Evolutionary conservation across 1,140 invertebrate species (phyloP), one percentile per base, ranked within the genome.

Genomic region (Bombus pascuorum): DNA sequence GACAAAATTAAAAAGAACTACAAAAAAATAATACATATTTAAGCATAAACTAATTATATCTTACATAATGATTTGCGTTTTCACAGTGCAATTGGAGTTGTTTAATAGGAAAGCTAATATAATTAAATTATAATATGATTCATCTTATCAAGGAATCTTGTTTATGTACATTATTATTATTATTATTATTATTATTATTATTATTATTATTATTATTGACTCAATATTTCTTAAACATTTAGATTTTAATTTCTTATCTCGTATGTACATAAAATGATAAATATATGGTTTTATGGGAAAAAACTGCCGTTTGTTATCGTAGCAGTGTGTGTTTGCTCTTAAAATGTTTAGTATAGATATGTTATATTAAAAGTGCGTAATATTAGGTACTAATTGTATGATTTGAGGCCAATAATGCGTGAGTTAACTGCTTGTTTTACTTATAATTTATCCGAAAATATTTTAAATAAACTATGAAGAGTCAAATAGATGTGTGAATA

Each of bases 231-330:
- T 78, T 66, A 86, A 84, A 57, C 34, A 37, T 53, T 84, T 79
- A 86, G 57, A 42, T 73, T 66, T 83, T 86, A 86, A 32, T 83
- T 86, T 83, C 62, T 86, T 78, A 86, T 83, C 72, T 79, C 42
- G 37, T 87, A 87, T 87, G 86, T 87, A 87, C 42, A 84, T 84
- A 87, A 79, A 66, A 71, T 84, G 70, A 84, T 84, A 87, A 87
- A 84, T 87, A 83, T 77, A 83, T 86, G 65, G 72, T 84, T 86
- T 86, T 86, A 83, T 42, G 72, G 72, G 78, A 57, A 73, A 59
- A 12, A 78, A 85, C 77, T 85, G 83, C 83, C 83, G 78, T 85
- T 85, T 74, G 59, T 81, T 85, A 66, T 62, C 37, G 47, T 86
- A 86, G 79, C 71, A 81, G 81, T 68, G 77, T 73, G 83, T 81